These are phyloP conservation scores for Upupa epops DNA, from an alignment of 2,113 vertebrate genomes.

Conservation along the genomic window DNA sequence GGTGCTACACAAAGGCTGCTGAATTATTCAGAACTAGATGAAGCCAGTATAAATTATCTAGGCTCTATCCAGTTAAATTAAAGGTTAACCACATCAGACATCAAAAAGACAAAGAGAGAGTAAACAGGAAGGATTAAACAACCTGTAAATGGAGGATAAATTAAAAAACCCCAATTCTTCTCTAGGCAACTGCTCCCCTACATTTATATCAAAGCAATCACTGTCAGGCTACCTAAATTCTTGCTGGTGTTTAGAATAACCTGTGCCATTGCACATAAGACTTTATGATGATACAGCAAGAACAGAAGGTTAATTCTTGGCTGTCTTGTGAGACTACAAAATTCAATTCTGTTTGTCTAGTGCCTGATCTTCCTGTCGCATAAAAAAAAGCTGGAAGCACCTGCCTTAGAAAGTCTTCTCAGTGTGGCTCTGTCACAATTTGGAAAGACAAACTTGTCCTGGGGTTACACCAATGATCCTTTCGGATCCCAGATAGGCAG, in stretches of 20 bases:
- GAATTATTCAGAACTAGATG: conserved; percentile 24
- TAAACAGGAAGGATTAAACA: not conserved
- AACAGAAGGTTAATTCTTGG: not conserved
- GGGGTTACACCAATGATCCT: not conserved
- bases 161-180: not conserved
- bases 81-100: not conserved
- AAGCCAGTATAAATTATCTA: not conserved
- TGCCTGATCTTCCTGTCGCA: not conserved
- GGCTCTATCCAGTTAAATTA: conserved; percentile 13
- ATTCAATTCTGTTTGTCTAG: not conserved
- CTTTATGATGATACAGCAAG: not conserved
- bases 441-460: not conserved
- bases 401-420: not conserved
- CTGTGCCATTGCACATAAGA: not conserved
- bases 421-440: not conserved
- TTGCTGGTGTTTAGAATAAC: not conserved
- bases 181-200: not conserved
- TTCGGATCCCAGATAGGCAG: not conserved
- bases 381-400: not conserved
- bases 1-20: not conserved
- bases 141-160: not conserved
- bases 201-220: not conserved
- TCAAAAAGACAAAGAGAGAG: not conserved
- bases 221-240: not conserved
- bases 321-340: not conserved